Evolutionary conservation across 2,888 invertebrate genomes (phyloP).

Genomic region (Quadroppia sp.): DNA sequence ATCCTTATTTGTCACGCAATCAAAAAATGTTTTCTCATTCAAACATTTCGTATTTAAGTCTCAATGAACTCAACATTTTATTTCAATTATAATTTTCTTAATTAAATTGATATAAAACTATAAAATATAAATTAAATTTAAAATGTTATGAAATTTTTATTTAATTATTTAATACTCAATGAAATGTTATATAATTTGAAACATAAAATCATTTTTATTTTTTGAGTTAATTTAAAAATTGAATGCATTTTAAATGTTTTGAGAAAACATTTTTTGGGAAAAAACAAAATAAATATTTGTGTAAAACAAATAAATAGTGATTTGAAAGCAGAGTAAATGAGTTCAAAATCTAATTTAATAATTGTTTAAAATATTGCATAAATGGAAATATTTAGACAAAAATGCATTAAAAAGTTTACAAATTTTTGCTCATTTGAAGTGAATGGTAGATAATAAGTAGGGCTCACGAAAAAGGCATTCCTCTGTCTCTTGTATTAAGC

Average conservation of each 20-base stretch:
- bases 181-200: not conserved
- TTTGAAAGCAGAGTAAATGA: not conserved
- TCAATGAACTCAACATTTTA: too few relatives aligned
- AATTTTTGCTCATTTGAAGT: not conserved
- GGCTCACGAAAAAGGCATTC: too few relatives aligned
- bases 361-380: not conserved
- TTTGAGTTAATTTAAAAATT: too few relatives aligned
- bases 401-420: not conserved
- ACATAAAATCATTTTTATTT: too few relatives aligned
- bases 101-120: too few relatives aligned
- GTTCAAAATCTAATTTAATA: conserved; percentile 1
- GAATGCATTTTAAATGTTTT: too few relatives aligned
- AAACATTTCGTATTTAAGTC: not conserved
- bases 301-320: not conserved
- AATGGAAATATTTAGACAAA: not conserved
- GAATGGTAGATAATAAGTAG: too few relatives aligned
- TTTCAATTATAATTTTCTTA: too few relatives aligned
- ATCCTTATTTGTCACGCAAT: conserved; percentile 26
- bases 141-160: too few relatives aligned
- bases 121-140: too few relatives aligned
- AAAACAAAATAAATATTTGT: not conserved
- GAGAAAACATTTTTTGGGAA: too few relatives aligned
- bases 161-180: not conserved
- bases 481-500: not conserved
- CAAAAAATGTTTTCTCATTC: not conserved